Percentiles rank a stretch among this genome's conserved stretches.
Evolutionary conservation across 2,797 vertebrate species (phyloP).

Genomic region (Pipistrellus kuhlii): DNA sequence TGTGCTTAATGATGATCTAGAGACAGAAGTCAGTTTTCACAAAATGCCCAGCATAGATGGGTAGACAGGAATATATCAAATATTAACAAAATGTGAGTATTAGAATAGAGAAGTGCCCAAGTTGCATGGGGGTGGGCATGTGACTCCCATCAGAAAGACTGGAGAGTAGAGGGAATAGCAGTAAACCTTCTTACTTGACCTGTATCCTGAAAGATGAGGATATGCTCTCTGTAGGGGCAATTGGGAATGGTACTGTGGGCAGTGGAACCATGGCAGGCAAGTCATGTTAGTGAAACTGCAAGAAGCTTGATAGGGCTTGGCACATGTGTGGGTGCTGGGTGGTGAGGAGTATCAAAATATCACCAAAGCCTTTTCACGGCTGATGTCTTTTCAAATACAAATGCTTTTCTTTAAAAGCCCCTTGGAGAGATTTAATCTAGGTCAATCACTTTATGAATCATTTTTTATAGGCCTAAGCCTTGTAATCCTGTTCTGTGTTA

Average conservation of each 20-base stretch:
- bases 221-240: neutral
- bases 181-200: neutral
- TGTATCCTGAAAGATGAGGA: neutral
- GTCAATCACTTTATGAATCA: neutral
- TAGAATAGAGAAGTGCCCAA: neutral
- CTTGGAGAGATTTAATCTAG: constrained; percentile 9
- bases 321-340: neutral
- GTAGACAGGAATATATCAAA: neutral
- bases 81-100: neutral
- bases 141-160: neutral
- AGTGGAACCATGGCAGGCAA: neutral
- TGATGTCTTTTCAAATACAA: neutral
- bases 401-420: neutral
- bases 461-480: neutral
- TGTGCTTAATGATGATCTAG: neutral
- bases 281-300: neutral
- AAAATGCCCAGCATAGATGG: neutral
- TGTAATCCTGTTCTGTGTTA: neutral
- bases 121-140: accelerated
- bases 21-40: neutral
- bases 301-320: neutral
- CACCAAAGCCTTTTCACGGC: neutral
- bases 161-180: neutral
- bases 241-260: neutral
- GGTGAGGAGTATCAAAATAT: neutral